phyloP scores from a whole-genome alignment of 2,113 vertebrate genomes.

The Bos taurus region DNA sequence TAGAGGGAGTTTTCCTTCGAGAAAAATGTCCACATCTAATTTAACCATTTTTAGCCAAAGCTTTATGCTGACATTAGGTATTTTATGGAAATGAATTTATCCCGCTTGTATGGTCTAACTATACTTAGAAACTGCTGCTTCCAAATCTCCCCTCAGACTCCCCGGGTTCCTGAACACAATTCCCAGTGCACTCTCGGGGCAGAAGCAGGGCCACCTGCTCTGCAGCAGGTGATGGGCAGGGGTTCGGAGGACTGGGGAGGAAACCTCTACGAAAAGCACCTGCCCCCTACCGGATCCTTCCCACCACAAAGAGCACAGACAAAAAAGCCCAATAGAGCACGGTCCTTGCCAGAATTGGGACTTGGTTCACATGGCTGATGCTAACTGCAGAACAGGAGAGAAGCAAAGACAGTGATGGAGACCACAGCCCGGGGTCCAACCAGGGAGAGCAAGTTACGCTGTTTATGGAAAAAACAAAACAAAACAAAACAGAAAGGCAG shows the following conservation, averaged over 20 bases:
- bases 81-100: not conserved
- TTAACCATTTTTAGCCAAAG: not conserved
- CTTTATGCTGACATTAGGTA: not conserved
- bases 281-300: not conserved
- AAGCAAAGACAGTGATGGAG: fast-evolving
- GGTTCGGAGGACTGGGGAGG: fast-evolving
- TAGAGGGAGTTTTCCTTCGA: not conserved
- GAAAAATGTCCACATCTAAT: not conserved
- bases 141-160: not conserved
- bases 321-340: fast-evolving
- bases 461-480: fast-evolving
- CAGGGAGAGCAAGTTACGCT: fast-evolving
- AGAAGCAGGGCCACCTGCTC: not conserved
- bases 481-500: fast-evolving
- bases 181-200: no score
- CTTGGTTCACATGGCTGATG: fast-evolving
- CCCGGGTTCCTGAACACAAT: fast-evolving
- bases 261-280: not conserved
- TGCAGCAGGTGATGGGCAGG: not conserved
- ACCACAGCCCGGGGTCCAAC: fast-evolving
- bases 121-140: not conserved
- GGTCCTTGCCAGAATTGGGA: not conserved
- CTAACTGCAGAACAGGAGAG: not conserved
- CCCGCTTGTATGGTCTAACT: not conserved
- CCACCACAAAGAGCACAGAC: not conserved